Percentiles rank a stretch among this genome's conserved stretches.
phyloP scores from a whole-genome alignment of 2,888 invertebrate genomes.

The Hoplodrina ambigua region DNA sequence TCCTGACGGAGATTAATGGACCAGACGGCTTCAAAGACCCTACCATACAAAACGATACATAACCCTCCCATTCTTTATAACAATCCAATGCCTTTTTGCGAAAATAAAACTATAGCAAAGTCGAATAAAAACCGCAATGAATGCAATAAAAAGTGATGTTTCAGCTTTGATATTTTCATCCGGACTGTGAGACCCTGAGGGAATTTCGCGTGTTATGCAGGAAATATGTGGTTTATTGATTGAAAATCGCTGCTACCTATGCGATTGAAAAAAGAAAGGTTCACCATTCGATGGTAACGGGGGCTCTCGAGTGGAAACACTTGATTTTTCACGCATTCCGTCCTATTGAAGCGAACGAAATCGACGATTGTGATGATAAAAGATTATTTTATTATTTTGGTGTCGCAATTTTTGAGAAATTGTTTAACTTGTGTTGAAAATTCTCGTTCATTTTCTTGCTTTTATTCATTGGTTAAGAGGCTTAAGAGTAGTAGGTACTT shows the following conservation, averaged over 20 bases:
- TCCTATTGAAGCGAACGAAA: constrained; percentile 52
- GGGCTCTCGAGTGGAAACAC: constrained; percentile 56
- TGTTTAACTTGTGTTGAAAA: constrained; percentile 10
- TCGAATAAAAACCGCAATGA: constrained; percentile 42
- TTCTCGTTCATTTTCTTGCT: not conserved
- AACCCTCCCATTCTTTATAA: constrained; percentile 21
- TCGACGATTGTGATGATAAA: constrained; percentile 54
- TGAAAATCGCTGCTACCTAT: constrained; percentile 67
- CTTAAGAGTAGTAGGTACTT: not conserved
- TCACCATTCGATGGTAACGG: constrained; percentile 46
- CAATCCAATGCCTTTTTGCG: constrained; percentile 40
- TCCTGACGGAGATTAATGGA: constrained; percentile 81
- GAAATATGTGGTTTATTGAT: constrained; percentile 74
- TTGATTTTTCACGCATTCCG: constrained; percentile 59
- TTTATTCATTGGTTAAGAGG: not conserved
- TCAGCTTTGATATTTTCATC: constrained; percentile 35
- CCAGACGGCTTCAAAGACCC: constrained; percentile 53
- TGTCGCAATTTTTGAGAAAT: constrained; percentile 17
- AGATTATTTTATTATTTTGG: constrained; percentile 53
- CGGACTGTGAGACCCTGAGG: constrained; percentile 44
- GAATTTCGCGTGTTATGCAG: constrained; percentile 67
- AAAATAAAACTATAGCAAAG: constrained; percentile 3
- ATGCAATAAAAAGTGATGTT: constrained; percentile 30
- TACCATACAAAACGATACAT: constrained; percentile 52
- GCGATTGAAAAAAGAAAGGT: constrained; percentile 60